These are phyloP conservation scores for Stenodema calcarata DNA, from an alignment of 2,888 invertebrate genomes.

Conservation along the genomic window DNA sequence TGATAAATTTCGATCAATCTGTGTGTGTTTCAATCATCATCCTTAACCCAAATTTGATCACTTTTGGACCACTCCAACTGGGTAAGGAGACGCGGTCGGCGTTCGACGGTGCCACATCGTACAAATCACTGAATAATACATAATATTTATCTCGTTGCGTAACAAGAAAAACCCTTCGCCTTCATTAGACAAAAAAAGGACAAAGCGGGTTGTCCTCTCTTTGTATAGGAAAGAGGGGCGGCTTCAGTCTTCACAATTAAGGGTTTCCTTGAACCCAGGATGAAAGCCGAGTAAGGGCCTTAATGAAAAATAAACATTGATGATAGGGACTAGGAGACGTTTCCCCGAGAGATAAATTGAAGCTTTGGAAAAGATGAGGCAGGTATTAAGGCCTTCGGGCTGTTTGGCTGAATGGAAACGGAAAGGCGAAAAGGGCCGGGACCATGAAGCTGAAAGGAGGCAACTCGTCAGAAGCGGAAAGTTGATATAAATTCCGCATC, in stretches of 20 bases:
- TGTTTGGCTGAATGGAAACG: constrained; percentile 11
- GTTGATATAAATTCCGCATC: no score
- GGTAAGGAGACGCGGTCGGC: no score
- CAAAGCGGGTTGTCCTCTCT: constrained; percentile 16
- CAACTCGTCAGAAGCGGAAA: no score
- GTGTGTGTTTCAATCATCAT: no score
- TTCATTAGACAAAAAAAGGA: constrained; percentile 21
- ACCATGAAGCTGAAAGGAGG: no score
- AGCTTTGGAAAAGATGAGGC: not conserved
- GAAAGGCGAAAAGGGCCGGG: no score
- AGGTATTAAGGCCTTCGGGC: constrained; percentile 16
- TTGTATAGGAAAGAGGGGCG: constrained; percentile 6
- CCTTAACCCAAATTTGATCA: no score
- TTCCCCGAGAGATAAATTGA: constrained; percentile 23
- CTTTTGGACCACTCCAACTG: no score
- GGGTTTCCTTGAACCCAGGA: constrained; percentile 32
- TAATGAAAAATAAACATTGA: constrained; percentile 39
- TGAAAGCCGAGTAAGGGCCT: constrained; percentile 18
- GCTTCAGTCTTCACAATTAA: constrained; percentile 21
- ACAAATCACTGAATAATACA: no score
- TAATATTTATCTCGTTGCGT: no score
- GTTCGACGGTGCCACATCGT: no score
- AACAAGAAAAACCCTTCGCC: constrained; percentile 20
- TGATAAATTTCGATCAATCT: no score
- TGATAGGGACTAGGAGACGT: constrained; percentile 23